Percentiles rank a stretch among this genome's conserved stretches.
phyloP scores from a whole-genome alignment of 1,140 invertebrate species.

The Popillia japonica region DNA sequence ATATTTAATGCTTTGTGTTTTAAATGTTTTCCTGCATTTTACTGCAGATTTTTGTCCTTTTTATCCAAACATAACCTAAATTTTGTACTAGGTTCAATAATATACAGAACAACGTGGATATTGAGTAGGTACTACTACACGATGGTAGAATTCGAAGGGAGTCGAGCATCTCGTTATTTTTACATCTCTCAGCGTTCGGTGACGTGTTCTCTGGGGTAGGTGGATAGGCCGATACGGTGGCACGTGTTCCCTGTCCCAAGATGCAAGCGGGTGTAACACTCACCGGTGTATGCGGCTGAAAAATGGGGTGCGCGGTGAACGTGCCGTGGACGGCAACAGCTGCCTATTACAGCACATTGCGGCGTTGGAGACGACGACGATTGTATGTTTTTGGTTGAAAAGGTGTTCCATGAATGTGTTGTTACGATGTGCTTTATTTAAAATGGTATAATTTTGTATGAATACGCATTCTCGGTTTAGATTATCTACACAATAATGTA shows the following conservation, averaged over 20 bases:
- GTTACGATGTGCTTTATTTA: no score
- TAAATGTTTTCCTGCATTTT: no score
- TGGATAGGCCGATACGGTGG: not conserved
- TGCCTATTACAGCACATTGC: not conserved
- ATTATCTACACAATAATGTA: no score
- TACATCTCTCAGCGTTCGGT: not conserved
- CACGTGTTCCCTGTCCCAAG: not conserved
- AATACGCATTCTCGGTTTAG: no score
- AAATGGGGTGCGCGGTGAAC: not conserved
- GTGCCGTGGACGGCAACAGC: not conserved
- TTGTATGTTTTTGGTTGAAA: not conserved
- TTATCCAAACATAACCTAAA: no score
- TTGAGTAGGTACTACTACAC: no score
- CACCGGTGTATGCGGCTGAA: not conserved
- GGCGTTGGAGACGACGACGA: no score
- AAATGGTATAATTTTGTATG: no score
- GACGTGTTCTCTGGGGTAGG: not conserved
- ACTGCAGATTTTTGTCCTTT: no score
- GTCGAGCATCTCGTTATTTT: not conserved
- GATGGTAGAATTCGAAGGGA: slow-evolving; percentile 1
- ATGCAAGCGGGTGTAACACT: not conserved
- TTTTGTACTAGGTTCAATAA: no score
- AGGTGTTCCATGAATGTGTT: not conserved
- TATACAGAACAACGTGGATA: no score
- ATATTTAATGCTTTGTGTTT: no score